Conservation (phyloP, 2,797 vertebrate species). For the Parauchenoglanis punctatus region DNA sequence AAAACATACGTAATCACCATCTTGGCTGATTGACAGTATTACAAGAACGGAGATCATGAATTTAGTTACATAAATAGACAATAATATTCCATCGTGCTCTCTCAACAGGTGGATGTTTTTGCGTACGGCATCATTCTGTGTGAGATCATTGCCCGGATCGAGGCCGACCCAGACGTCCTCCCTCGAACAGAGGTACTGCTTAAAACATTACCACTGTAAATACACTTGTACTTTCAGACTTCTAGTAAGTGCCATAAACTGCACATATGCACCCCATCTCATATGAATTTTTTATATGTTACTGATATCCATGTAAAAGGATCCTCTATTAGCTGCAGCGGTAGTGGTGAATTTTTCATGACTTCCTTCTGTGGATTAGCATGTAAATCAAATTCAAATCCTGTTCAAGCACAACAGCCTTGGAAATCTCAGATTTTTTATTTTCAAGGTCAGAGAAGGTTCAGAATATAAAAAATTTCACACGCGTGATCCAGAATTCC, state of each 20-base stretch:
- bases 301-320: background rate
- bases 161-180: constrained; percentile 84
- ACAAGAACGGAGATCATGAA: background rate
- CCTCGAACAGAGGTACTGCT: constrained; percentile 79
- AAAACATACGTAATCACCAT: background rate
- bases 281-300: background rate
- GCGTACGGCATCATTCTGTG: constrained; percentile 86
- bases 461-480: background rate
- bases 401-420: background rate
- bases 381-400: constrained; percentile 18
- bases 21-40: background rate
- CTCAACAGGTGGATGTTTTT: constrained; percentile 80
- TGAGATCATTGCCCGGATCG: constrained; percentile 83
- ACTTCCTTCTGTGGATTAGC: background rate
- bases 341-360: constrained; percentile 15
- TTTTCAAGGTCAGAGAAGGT: background rate
- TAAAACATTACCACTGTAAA: background rate
- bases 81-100: background rate
- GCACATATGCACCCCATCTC: background rate
- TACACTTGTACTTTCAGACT: background rate
- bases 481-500: too few relatives aligned
- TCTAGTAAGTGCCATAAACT: background rate
- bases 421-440: background rate
- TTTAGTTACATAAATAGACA: background rate
- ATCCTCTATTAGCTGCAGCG: background rate